phyloP scores from a whole-genome alignment of 2,797 vertebrate species.

The Peromyscus melanophrys region DNA sequence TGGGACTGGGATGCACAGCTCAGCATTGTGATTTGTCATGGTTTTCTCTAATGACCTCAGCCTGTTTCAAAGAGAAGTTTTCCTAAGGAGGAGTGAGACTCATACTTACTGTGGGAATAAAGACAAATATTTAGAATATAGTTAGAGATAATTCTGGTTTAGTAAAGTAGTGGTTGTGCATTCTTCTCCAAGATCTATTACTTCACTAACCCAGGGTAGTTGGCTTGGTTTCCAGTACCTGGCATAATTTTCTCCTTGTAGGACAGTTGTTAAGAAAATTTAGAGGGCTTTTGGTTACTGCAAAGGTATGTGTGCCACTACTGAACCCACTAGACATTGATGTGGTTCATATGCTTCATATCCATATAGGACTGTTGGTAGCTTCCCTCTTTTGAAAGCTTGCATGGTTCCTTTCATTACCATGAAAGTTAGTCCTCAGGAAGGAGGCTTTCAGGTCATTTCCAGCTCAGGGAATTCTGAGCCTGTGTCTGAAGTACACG shows the following conservation, averaged over 20 bases:
- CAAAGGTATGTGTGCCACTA: background rate
- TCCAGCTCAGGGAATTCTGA: background rate
- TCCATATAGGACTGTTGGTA: background rate
- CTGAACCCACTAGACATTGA: background rate
- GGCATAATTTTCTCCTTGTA: background rate
- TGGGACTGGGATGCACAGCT: background rate
- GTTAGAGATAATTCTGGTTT: background rate
- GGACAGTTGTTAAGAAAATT: background rate
- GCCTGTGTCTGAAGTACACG: background rate
- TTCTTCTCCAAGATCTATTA: background rate
- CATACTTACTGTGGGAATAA: background rate
- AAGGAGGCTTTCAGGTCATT: background rate
- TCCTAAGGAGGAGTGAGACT: background rate
- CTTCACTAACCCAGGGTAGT: background rate
- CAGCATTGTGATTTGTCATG: background rate
- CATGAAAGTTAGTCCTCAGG: background rate
- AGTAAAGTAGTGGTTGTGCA: background rate
- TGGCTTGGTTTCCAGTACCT: background rate
- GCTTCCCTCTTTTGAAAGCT: background rate
- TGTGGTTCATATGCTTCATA: background rate
- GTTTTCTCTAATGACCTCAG: background rate
- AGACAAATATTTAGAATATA: background rate
- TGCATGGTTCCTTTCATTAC: background rate
- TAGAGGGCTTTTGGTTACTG: background rate
- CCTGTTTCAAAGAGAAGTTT: fast-evolving